Conservation (phyloP, 2,797 vertebrate species). For the Lateolabrax maculatus region DNA sequence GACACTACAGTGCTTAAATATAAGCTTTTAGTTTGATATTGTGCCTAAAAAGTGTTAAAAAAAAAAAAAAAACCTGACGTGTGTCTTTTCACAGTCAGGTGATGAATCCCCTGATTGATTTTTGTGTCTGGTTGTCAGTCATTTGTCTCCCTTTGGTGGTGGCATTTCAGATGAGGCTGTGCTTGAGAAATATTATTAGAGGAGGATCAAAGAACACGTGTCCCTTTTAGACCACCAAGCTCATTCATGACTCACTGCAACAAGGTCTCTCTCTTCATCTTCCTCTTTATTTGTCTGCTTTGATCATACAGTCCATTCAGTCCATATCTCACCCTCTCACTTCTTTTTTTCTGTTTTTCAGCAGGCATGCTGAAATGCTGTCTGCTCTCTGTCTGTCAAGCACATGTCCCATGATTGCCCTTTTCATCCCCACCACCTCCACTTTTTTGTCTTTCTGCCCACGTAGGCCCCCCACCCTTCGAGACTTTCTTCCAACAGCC, state of each 20-base stretch:
- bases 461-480: slow-evolving; percentile 36
- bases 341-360: slow-evolving; percentile 39
- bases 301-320: slow-evolving; percentile 62
- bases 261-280: slow-evolving; percentile 51
- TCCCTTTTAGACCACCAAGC: slow-evolving; percentile 52
- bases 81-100: slow-evolving; percentile 3
- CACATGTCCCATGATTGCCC: slow-evolving; percentile 46
- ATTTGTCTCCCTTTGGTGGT: slow-evolving; percentile 45
- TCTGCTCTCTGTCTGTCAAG: slow-evolving; percentile 44
- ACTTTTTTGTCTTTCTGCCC: slow-evolving; percentile 50
- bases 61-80: neutral
- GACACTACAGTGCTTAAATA: slow-evolving; percentile 14
- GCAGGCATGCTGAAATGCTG: slow-evolving; percentile 11
- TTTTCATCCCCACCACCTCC: slow-evolving; percentile 34
- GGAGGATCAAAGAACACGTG: slow-evolving; percentile 63
- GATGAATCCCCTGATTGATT: slow-evolving; percentile 49
- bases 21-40: slow-evolving; percentile 10
- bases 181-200: slow-evolving; percentile 54
- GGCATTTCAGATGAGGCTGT: slow-evolving; percentile 35
- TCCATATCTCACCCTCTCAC: slow-evolving; percentile 30
- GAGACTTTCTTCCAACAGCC: slow-evolving; percentile 46
- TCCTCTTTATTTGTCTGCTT: slow-evolving; percentile 59
- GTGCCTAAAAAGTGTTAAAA: neutral
- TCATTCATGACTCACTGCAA: slow-evolving; percentile 51
- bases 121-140: slow-evolving; percentile 31